Percentiles rank a stretch among this genome's conserved stretches.
These are phyloP conservation scores for Didymodactylos carnosus DNA, from an alignment of 2,888 invertebrate genomes.

Conservation along the genomic window DNA sequence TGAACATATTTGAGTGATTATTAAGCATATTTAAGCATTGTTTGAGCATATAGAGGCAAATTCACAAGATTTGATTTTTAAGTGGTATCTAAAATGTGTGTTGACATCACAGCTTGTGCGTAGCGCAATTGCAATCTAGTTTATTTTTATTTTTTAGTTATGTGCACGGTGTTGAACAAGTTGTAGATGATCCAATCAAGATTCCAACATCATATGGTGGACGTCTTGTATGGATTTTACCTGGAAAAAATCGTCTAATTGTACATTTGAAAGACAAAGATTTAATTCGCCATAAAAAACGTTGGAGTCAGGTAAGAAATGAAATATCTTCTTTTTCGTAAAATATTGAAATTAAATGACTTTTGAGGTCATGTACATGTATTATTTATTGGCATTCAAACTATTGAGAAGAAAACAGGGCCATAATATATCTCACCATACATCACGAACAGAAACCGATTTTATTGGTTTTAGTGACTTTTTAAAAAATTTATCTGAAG, in stretches of 20 bases:
- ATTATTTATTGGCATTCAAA: conserved; percentile 21
- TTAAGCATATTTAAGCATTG: too few species aligned
- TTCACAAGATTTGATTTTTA: too few species aligned
- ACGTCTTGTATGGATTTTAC: conserved; percentile 68
- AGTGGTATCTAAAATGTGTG: too few species aligned
- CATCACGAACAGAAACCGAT: background rate
- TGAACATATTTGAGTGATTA: too few species aligned
- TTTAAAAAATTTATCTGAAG: conserved; percentile 8
- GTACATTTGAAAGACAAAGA: conserved; percentile 84
- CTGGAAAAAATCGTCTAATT: conserved; percentile 84
- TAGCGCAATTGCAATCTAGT: too few species aligned
- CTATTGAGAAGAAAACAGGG: background rate
- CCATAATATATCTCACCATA: background rate
- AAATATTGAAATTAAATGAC: background rate
- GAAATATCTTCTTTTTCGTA: background rate
- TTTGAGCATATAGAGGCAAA: too few species aligned
- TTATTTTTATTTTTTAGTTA: background rate
- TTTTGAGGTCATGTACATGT: conserved; percentile 31
- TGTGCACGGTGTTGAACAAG: conserved; percentile 10
- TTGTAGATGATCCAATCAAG: conserved; percentile 49
- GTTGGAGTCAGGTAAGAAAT: conserved; percentile 77
- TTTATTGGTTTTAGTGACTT: conserved; percentile 9
- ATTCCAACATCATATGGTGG: conserved; percentile 83
- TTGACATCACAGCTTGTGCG: too few species aligned
- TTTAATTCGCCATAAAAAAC: conserved; percentile 80